These are phyloP conservation scores for Synodontis membranacea DNA, from an alignment of 2,113 vertebrate genomes.

Conservation along the genomic window DNA sequence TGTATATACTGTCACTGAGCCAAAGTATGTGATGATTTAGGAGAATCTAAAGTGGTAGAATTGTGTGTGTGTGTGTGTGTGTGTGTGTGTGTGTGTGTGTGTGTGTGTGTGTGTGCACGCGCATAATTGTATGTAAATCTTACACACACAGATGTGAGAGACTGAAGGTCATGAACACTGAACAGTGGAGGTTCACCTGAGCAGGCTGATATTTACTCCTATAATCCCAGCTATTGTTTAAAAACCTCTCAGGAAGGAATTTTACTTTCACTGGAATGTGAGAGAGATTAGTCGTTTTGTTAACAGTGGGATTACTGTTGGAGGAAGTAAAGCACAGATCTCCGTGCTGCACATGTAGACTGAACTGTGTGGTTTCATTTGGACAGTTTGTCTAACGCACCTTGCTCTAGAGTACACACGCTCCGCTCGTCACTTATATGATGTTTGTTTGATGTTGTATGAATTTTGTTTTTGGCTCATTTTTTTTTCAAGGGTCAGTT, in stretches of 20 bases:
- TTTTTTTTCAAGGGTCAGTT: no score
- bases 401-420: not conserved
- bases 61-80: not conserved
- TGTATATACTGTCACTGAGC: not conserved
- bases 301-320: not conserved
- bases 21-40: not conserved
- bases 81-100: not conserved
- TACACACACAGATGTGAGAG: not conserved
- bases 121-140: no score
- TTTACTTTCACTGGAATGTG: not conserved
- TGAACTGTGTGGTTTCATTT: not conserved
- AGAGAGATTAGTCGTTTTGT: not conserved
- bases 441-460: no score
- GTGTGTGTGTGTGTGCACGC: not conserved
- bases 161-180: not conserved
- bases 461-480: no score
- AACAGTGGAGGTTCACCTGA: not conserved
- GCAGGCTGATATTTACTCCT: not conserved
- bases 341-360: not conserved
- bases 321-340: not conserved
- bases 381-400: conserved; percentile 5
- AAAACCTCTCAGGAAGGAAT: not conserved
- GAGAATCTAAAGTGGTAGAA: no score
- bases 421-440: not conserved
- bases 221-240: conserved; percentile 3